Conservation (phyloP, 2,888 invertebrate species). For the Electrophaes corylata region DNA sequence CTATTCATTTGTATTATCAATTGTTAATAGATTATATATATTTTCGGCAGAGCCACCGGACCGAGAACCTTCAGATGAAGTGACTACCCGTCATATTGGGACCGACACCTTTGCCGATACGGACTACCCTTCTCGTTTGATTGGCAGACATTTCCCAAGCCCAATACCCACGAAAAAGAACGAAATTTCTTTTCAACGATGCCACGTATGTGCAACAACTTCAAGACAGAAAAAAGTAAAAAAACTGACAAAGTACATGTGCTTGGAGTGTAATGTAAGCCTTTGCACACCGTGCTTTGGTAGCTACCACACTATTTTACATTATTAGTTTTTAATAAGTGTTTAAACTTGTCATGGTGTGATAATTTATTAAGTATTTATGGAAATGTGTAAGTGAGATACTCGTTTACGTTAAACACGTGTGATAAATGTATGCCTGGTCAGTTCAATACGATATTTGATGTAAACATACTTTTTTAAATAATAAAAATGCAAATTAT, state of each 20-base stretch:
- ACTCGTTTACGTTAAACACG: neutral
- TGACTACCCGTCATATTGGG: constrained; percentile 20
- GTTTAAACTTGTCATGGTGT: neutral
- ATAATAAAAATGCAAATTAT: neutral
- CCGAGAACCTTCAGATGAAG: constrained; percentile 20
- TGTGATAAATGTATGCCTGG: neutral
- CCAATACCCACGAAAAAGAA: constrained; percentile 7
- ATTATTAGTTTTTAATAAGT: constrained; percentile 14
- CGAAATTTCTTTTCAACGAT: constrained; percentile 8
- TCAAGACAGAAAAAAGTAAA: constrained; percentile 16
- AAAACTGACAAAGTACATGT: constrained; percentile 25
- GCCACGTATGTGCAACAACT: constrained; percentile 27
- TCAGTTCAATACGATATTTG: neutral
- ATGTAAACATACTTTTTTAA: neutral
- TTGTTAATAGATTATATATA: neutral
- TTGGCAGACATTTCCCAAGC: constrained; percentile 28
- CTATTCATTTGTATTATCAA: neutral
- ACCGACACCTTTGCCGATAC: constrained; percentile 26
- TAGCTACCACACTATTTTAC: constrained; percentile 26
- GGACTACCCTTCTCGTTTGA: constrained; percentile 27
- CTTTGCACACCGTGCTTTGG: constrained; percentile 24
- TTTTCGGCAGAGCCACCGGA: constrained; percentile 10
- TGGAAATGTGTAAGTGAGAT: neutral
- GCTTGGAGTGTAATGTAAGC: constrained; percentile 25
- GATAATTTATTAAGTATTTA: neutral